phyloP scores from a whole-genome alignment of 2,888 invertebrate species.

The Melinaea menophilus region DNA sequence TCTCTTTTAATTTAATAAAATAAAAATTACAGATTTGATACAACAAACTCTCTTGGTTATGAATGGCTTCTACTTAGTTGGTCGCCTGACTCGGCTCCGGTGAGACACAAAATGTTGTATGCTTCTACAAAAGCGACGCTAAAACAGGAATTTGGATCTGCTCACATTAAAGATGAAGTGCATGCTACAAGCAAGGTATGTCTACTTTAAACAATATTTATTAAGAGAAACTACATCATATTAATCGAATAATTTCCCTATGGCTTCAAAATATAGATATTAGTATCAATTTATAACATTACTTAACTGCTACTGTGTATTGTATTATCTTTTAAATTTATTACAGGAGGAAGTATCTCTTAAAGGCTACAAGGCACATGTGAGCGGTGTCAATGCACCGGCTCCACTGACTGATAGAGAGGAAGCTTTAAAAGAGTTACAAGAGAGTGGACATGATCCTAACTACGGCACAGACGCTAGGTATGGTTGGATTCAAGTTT shows the following conservation, averaged over 20 bases:
- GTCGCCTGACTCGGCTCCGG: slow-evolving; percentile 94
- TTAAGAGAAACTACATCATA: no score
- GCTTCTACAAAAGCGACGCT: slow-evolving; percentile 98
- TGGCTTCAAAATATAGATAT: no score
- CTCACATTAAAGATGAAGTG: slow-evolving; percentile 95
- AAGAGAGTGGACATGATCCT: slow-evolving; percentile 83
- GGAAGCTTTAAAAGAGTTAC: slow-evolving; percentile 89
- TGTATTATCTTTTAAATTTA: not conserved
- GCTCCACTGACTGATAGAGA: slow-evolving; percentile 94
- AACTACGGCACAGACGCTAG: slow-evolving; percentile 88
- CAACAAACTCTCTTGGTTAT: slow-evolving; percentile 87
- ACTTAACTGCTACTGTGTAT: no score
- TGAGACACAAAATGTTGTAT: slow-evolving; percentile 97
- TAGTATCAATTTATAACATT: no score
- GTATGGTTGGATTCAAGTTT: slow-evolving; percentile 37
- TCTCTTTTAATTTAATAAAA: slow-evolving; percentile 5
- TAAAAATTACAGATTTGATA: slow-evolving; percentile 80
- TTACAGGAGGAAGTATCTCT: slow-evolving; percentile 87
- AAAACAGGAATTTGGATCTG: slow-evolving; percentile 96
- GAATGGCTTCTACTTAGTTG: slow-evolving; percentile 96
- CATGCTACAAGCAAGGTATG: slow-evolving; percentile 88
- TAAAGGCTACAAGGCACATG: slow-evolving; percentile 88
- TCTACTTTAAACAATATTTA: no score
- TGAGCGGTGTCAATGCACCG: slow-evolving; percentile 87
- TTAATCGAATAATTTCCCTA: no score